Base-by-base conservation (phyloP, 2,888 invertebrate species). In the Hemistola chrysoprasaria region DNA sequence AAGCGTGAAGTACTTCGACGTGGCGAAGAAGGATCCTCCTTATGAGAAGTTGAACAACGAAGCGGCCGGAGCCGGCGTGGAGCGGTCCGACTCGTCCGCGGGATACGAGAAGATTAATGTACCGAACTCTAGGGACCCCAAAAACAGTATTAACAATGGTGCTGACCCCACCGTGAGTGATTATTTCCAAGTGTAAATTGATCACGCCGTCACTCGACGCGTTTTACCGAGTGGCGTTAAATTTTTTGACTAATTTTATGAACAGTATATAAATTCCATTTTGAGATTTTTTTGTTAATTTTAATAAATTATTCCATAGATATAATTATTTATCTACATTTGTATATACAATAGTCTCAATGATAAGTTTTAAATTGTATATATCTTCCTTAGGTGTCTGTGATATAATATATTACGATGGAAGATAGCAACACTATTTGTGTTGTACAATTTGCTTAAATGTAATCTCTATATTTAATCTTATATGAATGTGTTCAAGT, bases 1-100 rank as follows among this genome's bases (percentile, higher is more conserved):
- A 70, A 95, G 94, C 52, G 95, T 95, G 0, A 93, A 93, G 54
- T 95, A 94, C 75, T 90, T 92, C 59, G 93, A 92, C 44, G 68
- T 92, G 1, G 62, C 80, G 0, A 83, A 85, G 11, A 83, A 78
- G 42, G 93, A 93, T 33, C 93, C 94, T 32, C 93, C 94, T 0
- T 94, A 94, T 45, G 94, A 94, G 61, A 90, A 90, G 56, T 80
- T 93, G 7, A 79, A 90, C 26, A 81, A 78, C 11, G 89, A 82
- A 11, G 46, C 54, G 0, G 50, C 58, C 21, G 64, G 54, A 0
- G 50, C 58, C 20, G 64, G 70, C 11, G 59, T 85, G 3, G 78
- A 85, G 21, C 61, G 86, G 23, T 83, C 85, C 1, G 87, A 86
- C 44, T 87, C 87, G 0, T 57, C 78, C 2, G 87, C 81, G 2